Base-by-base conservation (phyloP, 2,888 invertebrate species). In the Homarus gammarus region DNA sequence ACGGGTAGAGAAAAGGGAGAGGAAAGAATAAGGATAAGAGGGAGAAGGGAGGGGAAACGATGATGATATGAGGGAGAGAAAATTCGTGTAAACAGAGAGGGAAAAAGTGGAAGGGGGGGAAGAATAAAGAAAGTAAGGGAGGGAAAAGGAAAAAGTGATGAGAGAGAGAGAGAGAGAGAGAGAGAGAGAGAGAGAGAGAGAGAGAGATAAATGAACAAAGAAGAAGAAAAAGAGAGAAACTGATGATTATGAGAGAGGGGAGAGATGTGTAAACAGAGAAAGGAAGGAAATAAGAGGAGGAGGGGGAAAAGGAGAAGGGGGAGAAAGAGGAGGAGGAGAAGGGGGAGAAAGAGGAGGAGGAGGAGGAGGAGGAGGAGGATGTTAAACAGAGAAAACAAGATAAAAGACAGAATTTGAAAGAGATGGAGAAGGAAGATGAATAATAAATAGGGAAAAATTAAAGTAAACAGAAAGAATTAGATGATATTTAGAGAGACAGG, bases 81-180 rank as follows among this genome's bases (percentile, higher is more conserved):
- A 73, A 31, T 5, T 12, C 18, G 33, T 70, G 36, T 8, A 10
- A 70, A 36, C 15, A 36, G 2, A 12, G 36, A 31, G 68, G 8
- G 27, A 5, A 70, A 27, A 36, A 0, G 18, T 36, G 36, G 33
- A 70, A 68, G 36, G 22, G 36, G 44, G 1, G 31, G 22, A 18
- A 56, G 56, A 79, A 31, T 6, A 38, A 22, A 38, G 38, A 38
- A 22, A 38, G 75, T 33, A 22, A 78, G 78, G 15, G 78, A 49
- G 78, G 1, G 78, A 49, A 27, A 49, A 22, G 44, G 49, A 51
- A 51, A 78, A 51, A 78, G 78, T 27, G 51, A 51, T 22, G 49
- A 36, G 70, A 15, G 36, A 70, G 36, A 70, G 70, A 12, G n/a
- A n/a, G 36, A 12, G 70, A 70, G 36, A 22, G 3, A 70, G 10